phyloP scores from a whole-genome alignment of 2,888 invertebrate species.

The Epirrita christyi region DNA sequence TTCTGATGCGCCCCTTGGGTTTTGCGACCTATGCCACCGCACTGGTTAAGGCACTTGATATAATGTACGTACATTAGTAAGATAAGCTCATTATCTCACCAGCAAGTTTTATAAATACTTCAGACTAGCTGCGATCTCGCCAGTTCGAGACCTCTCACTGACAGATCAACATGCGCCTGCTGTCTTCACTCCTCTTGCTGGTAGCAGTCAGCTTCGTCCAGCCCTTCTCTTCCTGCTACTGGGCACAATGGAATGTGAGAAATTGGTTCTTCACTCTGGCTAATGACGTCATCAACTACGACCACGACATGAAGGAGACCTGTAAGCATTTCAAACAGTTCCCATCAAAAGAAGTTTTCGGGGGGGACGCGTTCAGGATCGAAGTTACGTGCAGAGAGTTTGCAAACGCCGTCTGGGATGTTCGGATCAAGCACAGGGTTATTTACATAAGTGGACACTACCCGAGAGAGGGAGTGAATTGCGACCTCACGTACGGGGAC shows the following conservation, averaged over 20 bases:
- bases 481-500: slow-evolving; percentile 29
- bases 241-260: slow-evolving; percentile 18
- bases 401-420: slow-evolving; percentile 15
- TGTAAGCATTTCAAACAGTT: slow-evolving; percentile 33
- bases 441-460: slow-evolving; percentile 26
- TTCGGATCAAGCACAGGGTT: slow-evolving; percentile 27
- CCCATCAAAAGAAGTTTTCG: slow-evolving; percentile 23
- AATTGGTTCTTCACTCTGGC: slow-evolving; percentile 28
- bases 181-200: slow-evolving; percentile 8
- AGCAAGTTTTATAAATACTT: no score
- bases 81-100: no score
- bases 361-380: slow-evolving; percentile 20
- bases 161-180: slow-evolving; percentile 25
- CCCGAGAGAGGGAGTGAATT: slow-evolving; percentile 13
- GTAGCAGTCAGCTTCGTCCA: slow-evolving; percentile 17
- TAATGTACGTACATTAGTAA: no score
- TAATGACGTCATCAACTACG: slow-evolving; percentile 27
- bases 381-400: slow-evolving; percentile 15
- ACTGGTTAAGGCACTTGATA: no score
- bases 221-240: slow-evolving; percentile 19
- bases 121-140: background rate
- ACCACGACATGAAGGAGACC: slow-evolving; percentile 28
- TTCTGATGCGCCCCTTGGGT: no score
- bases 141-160: background rate
- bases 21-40: no score